Percentiles rank a stretch among this genome's conserved stretches.
Evolutionary conservation across 2,888 invertebrate genomes (phyloP).

Genomic region (Ophion ellenae): DNA sequence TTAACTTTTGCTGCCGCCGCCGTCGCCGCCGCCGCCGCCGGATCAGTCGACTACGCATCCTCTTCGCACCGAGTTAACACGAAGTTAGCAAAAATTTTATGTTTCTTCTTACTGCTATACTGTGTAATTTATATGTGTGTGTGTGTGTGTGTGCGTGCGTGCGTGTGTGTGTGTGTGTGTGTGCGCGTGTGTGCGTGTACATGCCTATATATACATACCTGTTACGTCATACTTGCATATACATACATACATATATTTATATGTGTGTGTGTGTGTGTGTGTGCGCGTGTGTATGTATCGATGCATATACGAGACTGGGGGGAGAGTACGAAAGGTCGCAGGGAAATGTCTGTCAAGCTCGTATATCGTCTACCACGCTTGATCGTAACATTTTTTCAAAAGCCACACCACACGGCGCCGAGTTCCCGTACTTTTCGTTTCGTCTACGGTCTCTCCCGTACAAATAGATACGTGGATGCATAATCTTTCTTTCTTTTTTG

Average conservation of each 20-base stretch:
- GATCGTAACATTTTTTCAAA: neutral
- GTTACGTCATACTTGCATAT: slow-evolving; percentile 5
- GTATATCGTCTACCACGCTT: neutral
- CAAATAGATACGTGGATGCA: no score
- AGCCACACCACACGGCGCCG: neutral
- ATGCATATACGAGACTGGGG: neutral
- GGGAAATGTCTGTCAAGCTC: slow-evolving; percentile 37
- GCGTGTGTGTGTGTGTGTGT: slow-evolving; percentile 6
- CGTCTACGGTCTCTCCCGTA: no score
- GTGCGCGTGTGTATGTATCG: neutral
- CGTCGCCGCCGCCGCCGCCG: neutral
- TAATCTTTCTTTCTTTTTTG: no score
- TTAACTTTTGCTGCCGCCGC: neutral
- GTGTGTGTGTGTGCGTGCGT: neutral
- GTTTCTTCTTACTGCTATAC: slow-evolving; percentile 65
- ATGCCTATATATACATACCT: slow-evolving; percentile 14
- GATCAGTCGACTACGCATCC: neutral
- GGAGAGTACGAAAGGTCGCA: slow-evolving; percentile 9
- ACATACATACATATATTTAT: slow-evolving; percentile 7
- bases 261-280: neutral
- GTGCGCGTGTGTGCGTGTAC: neutral
- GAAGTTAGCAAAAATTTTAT: slow-evolving; percentile 79
- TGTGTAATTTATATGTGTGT: slow-evolving; percentile 48
- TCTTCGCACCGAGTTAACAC: slow-evolving; percentile 76
- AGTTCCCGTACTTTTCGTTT: neutral